Evolutionary conservation across 2,888 invertebrate genomes (phyloP), one percentile per base, ranked within the genome.

Genomic region (Amblyjoppa proteus): DNA sequence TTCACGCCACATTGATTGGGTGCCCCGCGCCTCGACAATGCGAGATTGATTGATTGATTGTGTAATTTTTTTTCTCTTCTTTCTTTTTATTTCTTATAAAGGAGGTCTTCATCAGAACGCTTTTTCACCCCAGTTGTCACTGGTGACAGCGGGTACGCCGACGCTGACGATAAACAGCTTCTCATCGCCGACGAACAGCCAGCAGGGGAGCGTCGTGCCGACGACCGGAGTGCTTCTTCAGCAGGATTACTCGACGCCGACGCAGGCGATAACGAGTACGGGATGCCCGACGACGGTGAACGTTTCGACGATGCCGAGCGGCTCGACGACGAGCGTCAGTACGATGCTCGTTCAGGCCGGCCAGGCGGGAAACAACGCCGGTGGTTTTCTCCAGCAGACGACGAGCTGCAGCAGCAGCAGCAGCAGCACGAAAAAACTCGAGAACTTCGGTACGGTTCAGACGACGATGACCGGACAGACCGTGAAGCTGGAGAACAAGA

Each of bases 241-340:
- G 87, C 93, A 93, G 88, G 93, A 95, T 93, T 93, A 94, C 86
- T 95, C 95, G 91, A 86, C 66, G 64, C 95, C 90, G 94, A 95
- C 91, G 93, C 95, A 89, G 91, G 87, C 83, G 76, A 85, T 85
- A 83, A 94, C 94, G 81, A 94, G 94, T 89, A 94, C 94, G 92
- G 95, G 95, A 96, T 90, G 94, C 95, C 89, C 94, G 93, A 90
- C 94, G 92, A 90, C 91, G 84, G 89, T 91, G 85, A 92, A 91
- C 86, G 91, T 91, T 71, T 90, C 91, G 81, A 91, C 91, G 75
- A 91, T 91, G 73, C 90, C 91, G 49, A 91, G 89, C 81, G 92
- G 90, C 74, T 89, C 91, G 73, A 90, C 91, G 68, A 89, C 88
- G 69, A 91, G 89, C 85, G 89, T 90, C 82, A 89, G 88, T 66